phyloP scores from a whole-genome alignment of 2,113 vertebrate species.

The Promerops cafer region DNA sequence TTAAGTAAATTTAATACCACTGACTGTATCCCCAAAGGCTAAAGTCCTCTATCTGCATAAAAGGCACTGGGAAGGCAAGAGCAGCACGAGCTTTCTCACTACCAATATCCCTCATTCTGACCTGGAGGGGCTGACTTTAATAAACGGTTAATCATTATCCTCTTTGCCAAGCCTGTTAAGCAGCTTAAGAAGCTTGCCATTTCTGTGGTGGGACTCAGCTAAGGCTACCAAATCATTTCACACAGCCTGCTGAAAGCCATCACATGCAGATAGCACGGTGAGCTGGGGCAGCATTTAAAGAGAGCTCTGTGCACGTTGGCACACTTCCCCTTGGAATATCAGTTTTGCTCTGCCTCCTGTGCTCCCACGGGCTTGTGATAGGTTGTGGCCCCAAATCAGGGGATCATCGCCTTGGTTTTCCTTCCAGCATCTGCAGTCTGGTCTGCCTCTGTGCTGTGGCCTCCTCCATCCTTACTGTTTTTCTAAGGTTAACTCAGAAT shows the following conservation, averaged over 20 bases:
- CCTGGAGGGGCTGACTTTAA: slow-evolving; percentile 57
- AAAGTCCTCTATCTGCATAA: slow-evolving; percentile 26
- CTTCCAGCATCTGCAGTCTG: neutral
- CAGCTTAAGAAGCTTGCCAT: slow-evolving; percentile 45
- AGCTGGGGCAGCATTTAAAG: neutral
- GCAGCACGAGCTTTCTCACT: neutral
- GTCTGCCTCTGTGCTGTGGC: neutral
- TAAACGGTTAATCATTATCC: slow-evolving; percentile 54
- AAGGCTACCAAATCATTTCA: slow-evolving; percentile 13
- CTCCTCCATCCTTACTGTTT: neutral
- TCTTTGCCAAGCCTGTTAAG: slow-evolving; percentile 47
- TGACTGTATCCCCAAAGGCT: neutral
- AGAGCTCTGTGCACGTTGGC: neutral
- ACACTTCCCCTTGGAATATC: neutral
- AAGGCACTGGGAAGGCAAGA: slow-evolving; percentile 7
- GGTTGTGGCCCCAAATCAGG: neutral
- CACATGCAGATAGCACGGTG: neutral
- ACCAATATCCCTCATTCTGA: slow-evolving; percentile 28
- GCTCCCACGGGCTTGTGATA: neutral
- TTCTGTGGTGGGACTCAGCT: slow-evolving; percentile 31
- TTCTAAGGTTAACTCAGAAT: neutral
- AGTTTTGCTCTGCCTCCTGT: neutral
- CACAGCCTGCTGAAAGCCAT: neutral
- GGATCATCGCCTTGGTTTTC: neutral
- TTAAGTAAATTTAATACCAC: slow-evolving; percentile 43